phyloP scores from a whole-genome alignment of 2,888 invertebrate genomes.

The Eupeodes luniger region DNA sequence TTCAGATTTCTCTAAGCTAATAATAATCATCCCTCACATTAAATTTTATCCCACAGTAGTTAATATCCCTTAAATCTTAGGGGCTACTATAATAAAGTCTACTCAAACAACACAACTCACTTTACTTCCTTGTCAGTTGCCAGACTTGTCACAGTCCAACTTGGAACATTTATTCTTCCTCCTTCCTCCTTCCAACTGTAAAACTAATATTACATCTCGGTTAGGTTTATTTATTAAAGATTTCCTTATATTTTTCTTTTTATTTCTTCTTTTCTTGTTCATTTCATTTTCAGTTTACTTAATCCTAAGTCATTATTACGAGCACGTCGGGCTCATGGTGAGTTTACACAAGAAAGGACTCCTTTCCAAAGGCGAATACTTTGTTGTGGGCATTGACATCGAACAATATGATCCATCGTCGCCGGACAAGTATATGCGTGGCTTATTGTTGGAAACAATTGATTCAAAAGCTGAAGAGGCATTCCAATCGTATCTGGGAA shows the following conservation, averaged over 20 bases:
- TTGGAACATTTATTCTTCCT: background rate
- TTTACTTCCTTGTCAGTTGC: background rate
- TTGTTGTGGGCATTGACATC: constrained; percentile 95
- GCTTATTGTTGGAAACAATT: constrained; percentile 87
- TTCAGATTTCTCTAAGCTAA: background rate
- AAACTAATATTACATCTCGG: background rate
- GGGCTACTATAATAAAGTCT: background rate
- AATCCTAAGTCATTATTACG: constrained; percentile 94
- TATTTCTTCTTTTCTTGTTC: constrained; percentile 20
- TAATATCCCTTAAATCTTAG: constrained; percentile 6
- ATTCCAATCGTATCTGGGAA: constrained; percentile 92
- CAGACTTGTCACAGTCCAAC: background rate
- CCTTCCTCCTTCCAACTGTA: background rate
- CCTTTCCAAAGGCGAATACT: constrained; percentile 94
- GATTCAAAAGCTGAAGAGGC: constrained; percentile 87
- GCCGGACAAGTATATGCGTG: constrained; percentile 92
- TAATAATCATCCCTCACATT: background rate
- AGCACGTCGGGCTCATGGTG: constrained; percentile 95
- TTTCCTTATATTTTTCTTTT: constrained; percentile 1
- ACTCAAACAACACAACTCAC: constrained; percentile 17
- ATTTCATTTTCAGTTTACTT: constrained; percentile 90
- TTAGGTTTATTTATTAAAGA: constrained; percentile 3
- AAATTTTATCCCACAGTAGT: background rate
- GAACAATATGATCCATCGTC: constrained; percentile 92
- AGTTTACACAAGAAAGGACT: constrained; percentile 93